Percentiles rank a stretch among this genome's conserved stretches.
Conservation (phyloP, 2,888 invertebrate genomes). For the Leptopilina syphax region DNA sequence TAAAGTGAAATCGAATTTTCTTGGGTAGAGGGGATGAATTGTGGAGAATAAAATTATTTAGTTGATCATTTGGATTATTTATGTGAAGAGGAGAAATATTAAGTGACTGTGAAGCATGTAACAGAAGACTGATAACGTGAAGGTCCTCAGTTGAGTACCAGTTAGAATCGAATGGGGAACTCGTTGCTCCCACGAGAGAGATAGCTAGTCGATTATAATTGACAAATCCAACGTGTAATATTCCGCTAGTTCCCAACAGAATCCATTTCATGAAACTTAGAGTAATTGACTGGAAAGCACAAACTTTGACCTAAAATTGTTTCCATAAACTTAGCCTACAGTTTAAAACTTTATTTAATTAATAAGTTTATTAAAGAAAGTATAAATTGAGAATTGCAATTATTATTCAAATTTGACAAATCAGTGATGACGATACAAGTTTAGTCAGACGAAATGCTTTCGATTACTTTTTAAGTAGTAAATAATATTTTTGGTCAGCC, state of each 20-base stretch:
- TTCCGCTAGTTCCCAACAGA: conserved; percentile 33
- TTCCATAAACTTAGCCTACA: background rate
- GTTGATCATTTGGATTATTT: background rate
- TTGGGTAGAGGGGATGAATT: too few species aligned
- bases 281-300: conserved; percentile 20
- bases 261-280: conserved; percentile 38
- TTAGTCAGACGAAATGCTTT: too few species aligned
- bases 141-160: conserved; percentile 34
- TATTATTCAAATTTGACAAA: too few species aligned
- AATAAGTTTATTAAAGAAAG: background rate
- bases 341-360: background rate
- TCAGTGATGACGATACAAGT: too few species aligned
- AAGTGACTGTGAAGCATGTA: background rate
- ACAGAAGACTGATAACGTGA: conserved; percentile 18
- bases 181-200: conserved; percentile 59
- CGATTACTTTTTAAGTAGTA: too few species aligned
- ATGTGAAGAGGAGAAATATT: background rate
- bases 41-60: background rate
- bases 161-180: conserved; percentile 60
- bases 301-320: background rate
- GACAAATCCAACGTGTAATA: conserved; percentile 60
- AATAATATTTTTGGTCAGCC: too few species aligned
- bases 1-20: too few species aligned
- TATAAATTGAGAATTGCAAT: too few species aligned
- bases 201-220: conserved; percentile 69